Percentiles rank a stretch among this genome's conserved stretches.
Evolutionary conservation across 2,797 vertebrate species (phyloP).

Genomic region (Phoebastria nigripes): DNA sequence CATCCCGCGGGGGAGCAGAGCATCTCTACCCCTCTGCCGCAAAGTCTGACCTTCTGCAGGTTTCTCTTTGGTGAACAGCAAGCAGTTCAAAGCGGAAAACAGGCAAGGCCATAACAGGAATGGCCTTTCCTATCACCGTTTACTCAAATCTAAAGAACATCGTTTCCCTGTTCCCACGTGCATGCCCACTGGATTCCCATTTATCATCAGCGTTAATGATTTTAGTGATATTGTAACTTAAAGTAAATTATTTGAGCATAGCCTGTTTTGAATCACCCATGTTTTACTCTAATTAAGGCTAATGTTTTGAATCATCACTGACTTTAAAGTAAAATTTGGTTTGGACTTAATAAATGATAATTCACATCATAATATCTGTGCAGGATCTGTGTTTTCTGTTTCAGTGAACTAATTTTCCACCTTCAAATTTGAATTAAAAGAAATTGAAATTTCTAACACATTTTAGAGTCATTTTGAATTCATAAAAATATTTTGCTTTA

Average conservation of each 20-base stretch:
- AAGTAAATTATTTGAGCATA: background rate
- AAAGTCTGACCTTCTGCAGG: background rate
- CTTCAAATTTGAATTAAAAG: background rate
- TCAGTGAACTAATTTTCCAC: background rate
- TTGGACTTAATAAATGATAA: background rate
- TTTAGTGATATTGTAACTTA: background rate
- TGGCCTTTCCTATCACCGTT: background rate
- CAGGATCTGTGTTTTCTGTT: background rate
- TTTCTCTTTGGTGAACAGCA: background rate
- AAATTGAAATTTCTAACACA: background rate
- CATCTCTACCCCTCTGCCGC: background rate
- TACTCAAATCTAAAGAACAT: rapidly evolving
- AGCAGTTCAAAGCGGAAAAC: too few relatives aligned
- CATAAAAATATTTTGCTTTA: background rate
- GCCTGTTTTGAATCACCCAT: background rate
- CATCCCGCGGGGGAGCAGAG: rapidly evolving
- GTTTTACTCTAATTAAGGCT: background rate
- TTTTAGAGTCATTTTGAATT: background rate
- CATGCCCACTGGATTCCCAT: rapidly evolving
- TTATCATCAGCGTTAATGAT: background rate
- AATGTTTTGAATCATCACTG: background rate
- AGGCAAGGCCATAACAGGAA: background rate
- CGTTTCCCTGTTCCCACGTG: rapidly evolving
- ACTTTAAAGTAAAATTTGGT: background rate
- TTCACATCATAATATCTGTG: background rate